Base-by-base conservation (phyloP, 2,797 vertebrate species). In the Bucorvus abyssinicus region DNA sequence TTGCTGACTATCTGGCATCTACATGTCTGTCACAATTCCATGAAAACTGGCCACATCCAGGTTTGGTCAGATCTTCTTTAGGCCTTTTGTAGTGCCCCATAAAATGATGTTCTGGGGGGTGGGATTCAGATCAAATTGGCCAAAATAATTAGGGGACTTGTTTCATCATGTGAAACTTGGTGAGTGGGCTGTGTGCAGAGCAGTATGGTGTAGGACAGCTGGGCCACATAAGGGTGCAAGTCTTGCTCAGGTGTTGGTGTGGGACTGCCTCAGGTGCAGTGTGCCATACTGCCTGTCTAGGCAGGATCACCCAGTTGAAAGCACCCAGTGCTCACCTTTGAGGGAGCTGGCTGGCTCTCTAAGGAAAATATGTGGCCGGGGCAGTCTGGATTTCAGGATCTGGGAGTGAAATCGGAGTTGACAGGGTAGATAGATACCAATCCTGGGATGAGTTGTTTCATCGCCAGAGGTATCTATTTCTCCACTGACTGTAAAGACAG, bases 171-270 rank as follows among this genome's bases (percentile, higher is more conserved):
- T 34, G 30, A 82, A 85, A 27, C 21, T 23, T 68, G 29, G 4
- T 19, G 50, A 56, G n/a, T 34, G 2, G 32, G 12, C 11, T 82
- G 4, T 57, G 23, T 73, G 38, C 24, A 30, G 45, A 79, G 8
- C 18, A 57, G 2, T 10, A 17, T 8, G 14, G 4, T n/a, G 24
- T 32, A 67, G 40, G 12, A 36, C 1, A 1, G 8, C 21, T 34
- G 19, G 53, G 12, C 2, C 19, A 24, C 8, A 2, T 14, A 55
- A 23, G 22, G 12, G 10, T 2, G 0, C 13, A 63, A 36, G 8
- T 11, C 21, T 8, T 77, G 20, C n/a, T 30, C 1, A 7, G 5
- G 4, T 65, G 32, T 34, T 77, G 15, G 12, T 70, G 63, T 26
- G 23, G 34, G 9, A 53, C 69, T 45, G 18, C 7, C 8, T 34